Conservation (phyloP, 2,113 vertebrate species). For the Nycticryphes semicollaris region DNA sequence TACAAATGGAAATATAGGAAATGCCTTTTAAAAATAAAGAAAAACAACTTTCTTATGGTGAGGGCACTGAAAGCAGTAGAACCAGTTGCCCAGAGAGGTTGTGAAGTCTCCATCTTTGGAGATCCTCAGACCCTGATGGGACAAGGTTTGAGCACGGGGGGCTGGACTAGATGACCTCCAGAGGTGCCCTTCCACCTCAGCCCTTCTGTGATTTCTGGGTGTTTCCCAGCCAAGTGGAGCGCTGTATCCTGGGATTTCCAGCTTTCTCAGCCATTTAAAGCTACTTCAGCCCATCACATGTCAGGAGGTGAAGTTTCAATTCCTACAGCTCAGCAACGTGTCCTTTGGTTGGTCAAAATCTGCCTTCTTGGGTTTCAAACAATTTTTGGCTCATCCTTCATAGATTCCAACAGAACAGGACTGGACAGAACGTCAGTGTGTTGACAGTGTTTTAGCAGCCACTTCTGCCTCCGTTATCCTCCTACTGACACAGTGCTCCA, state of each 20-base stretch:
- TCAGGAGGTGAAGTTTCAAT: neutral
- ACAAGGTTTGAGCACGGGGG: rapidly evolving
- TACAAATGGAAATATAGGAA: neutral
- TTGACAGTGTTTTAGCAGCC: neutral
- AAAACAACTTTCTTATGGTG: neutral
- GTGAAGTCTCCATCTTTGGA: neutral
- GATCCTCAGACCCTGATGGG: neutral
- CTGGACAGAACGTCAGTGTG: rapidly evolving
- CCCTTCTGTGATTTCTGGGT: rapidly evolving
- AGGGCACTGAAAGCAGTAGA: neutral
- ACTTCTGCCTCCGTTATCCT: neutral
- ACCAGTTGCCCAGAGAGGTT: neutral
- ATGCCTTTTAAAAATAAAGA: neutral
- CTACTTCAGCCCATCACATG: neutral
- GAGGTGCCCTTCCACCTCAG: neutral
- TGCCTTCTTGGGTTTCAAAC: neutral
- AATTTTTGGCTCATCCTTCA: neutral
- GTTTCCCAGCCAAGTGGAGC: neutral
- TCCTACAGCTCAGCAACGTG: neutral
- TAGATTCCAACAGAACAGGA: neutral
- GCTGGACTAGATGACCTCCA: neutral
- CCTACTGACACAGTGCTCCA: neutral
- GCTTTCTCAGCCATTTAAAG: neutral
- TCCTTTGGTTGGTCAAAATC: neutral
- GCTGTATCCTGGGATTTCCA: neutral